A percentile compares a stretch with the other conserved stretches of the same genome.
phyloP scores from a whole-genome alignment of 2,113 vertebrate species.

The Mesitornis unicolor region DNA sequence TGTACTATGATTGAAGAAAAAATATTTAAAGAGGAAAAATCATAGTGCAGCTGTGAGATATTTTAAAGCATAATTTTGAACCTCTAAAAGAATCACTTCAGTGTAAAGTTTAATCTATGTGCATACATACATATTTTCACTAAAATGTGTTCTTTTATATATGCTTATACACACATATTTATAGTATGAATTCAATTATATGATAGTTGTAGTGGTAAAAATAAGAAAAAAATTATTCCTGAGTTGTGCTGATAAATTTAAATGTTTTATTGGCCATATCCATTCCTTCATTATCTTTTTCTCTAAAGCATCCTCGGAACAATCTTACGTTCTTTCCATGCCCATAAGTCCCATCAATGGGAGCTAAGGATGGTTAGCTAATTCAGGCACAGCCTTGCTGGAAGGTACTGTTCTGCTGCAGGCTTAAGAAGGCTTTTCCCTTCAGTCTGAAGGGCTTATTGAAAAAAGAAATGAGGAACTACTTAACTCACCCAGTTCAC shows the following conservation, averaged over 20 bases:
- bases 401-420: background rate
- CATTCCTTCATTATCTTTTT: background rate
- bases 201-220: background rate
- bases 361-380: background rate
- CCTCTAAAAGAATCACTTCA: background rate
- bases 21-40: background rate
- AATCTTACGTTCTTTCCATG: background rate
- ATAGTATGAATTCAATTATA: background rate
- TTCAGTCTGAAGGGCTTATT: background rate
- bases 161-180: accelerated
- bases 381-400: background rate
- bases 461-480: background rate
- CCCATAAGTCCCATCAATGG: background rate
- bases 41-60: background rate
- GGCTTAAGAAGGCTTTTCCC: background rate
- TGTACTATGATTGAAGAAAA: background rate
- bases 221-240: background rate
- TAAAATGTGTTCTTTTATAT: background rate
- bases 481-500: background rate
- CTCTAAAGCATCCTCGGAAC: background rate
- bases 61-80: background rate
- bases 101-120: background rate
- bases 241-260: background rate
- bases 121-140: background rate
- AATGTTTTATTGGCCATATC: background rate